Percentiles rank a stretch among this genome's conserved stretches.
Evolutionary conservation across 2,113 vertebrate species (phyloP).

Genomic region (Petroica traversi): DNA sequence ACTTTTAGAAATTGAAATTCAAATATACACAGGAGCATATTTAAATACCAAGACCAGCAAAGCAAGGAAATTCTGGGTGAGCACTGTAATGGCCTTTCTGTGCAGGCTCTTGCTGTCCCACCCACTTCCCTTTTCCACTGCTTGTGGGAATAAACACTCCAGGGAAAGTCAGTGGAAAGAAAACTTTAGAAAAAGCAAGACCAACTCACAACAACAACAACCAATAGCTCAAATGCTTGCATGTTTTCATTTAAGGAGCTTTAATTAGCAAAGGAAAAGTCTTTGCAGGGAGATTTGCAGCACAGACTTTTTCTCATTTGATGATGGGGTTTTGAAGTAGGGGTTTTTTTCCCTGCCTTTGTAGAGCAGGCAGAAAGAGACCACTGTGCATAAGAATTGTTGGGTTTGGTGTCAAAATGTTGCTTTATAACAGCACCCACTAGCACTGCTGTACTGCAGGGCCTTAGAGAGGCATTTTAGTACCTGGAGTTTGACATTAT

Average conservation of each 20-base stretch:
- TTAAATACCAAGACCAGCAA: conserved; percentile 31
- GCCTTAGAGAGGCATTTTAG: neutral
- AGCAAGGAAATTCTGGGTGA: conserved; percentile 19
- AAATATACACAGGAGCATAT: conserved; percentile 13
- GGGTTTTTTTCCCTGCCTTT: neutral
- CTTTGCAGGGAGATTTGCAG: conserved; percentile 45
- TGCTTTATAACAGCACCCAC: neutral
- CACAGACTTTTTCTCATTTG: conserved; percentile 22
- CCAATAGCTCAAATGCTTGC: conserved; percentile 17
- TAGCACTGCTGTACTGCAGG: neutral
- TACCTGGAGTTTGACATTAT: neutral
- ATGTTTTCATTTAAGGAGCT: conserved; percentile 39
- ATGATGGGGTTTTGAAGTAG: conserved; percentile 28
- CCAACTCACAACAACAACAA: conserved; percentile 33
- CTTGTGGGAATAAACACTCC: conserved; percentile 44
- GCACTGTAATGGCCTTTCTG: neutral
- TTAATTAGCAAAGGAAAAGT: conserved; percentile 62
- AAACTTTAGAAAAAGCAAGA: conserved; percentile 51
- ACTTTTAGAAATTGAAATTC: conserved; percentile 64
- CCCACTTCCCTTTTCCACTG: conserved; percentile 25
- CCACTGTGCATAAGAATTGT: neutral
- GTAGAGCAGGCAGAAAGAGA: neutral
- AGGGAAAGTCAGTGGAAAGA: conserved; percentile 37
- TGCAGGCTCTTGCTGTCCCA: neutral
- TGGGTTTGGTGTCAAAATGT: neutral